phyloP scores from a whole-genome alignment of 2,888 invertebrate species.

The Stenotaenia linearis region DNA sequence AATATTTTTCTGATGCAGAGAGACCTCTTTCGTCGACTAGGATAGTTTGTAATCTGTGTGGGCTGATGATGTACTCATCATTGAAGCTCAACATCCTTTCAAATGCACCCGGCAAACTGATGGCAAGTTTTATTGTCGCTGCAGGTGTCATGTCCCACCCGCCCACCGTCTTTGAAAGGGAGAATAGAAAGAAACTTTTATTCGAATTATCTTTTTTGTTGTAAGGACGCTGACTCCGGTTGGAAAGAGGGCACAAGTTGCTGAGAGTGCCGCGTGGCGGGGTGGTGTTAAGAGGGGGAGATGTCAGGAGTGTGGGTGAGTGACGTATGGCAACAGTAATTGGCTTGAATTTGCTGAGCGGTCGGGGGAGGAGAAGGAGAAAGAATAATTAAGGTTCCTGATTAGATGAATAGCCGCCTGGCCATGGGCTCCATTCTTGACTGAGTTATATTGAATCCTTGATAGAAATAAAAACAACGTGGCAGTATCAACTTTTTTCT shows the following conservation, averaged over 20 bases:
- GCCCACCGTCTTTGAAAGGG: neutral
- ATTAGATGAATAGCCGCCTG: neutral
- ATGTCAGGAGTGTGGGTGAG: neutral
- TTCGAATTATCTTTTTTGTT: neutral
- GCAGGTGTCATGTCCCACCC: slow-evolving; percentile 8
- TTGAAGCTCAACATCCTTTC: neutral
- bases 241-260: neutral
- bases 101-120: neutral
- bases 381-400: neutral
- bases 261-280: neutral
- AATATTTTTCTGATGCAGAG: too few relatives aligned
- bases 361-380: neutral
- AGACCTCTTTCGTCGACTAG: neutral
- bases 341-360: neutral
- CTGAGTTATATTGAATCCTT: neutral
- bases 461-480: neutral
- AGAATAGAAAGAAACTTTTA: neutral
- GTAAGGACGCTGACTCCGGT: neutral
- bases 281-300: neutral
- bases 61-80: neutral
- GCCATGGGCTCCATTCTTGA: neutral
- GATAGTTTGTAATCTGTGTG: neutral
- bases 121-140: slow-evolving; percentile 1
- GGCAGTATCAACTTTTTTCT: neutral
- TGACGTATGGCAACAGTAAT: neutral